Evolutionary conservation across 2,113 vertebrate genomes (phyloP).

Genomic region (Labeo catla): DNA sequence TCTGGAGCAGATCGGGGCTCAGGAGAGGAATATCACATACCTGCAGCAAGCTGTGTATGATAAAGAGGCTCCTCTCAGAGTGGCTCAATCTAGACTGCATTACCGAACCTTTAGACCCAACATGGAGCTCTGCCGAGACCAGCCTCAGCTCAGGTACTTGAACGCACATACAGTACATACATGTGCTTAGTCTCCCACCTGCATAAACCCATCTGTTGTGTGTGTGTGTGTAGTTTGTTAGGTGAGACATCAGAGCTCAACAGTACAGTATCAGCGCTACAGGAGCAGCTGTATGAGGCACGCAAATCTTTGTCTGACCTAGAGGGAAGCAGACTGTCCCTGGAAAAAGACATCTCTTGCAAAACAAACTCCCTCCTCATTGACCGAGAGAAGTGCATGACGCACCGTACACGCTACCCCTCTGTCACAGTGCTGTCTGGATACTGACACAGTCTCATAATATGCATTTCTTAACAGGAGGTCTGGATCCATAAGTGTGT

Average conservation of each 20-base stretch:
- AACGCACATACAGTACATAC: neutral
- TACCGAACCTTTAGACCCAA: slow-evolving; percentile 83
- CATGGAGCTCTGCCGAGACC: slow-evolving; percentile 88
- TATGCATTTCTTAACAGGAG: too few relatives aligned
- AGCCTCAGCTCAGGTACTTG: slow-evolving; percentile 85
- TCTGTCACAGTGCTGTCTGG: slow-evolving; percentile 70
- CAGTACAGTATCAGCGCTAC: slow-evolving; percentile 63
- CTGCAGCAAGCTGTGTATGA: slow-evolving; percentile 83
- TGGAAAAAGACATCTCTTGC: slow-evolving; percentile 81
- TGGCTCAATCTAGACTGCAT: slow-evolving; percentile 86
- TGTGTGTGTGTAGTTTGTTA: slow-evolving; percentile 71
- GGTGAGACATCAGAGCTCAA: slow-evolving; percentile 75
- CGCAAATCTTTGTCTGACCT: slow-evolving; percentile 73
- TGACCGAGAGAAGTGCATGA: slow-evolving; percentile 80
- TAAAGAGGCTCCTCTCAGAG: slow-evolving; percentile 83
- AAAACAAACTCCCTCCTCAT: slow-evolving; percentile 83
- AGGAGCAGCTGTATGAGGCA: slow-evolving; percentile 74
- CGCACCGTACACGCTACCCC: slow-evolving; percentile 70
- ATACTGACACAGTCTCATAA: slow-evolving; percentile 60
- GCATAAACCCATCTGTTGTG: slow-evolving; percentile 18
- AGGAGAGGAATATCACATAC: slow-evolving; percentile 80
- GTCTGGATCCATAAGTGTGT: too few relatives aligned
- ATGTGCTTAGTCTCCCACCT: neutral
- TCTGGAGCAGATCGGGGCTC: slow-evolving; percentile 80
- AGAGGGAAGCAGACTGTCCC: slow-evolving; percentile 76